Conservation (phyloP, 2,888 invertebrate genomes). For the Cordilura impudica region DNA sequence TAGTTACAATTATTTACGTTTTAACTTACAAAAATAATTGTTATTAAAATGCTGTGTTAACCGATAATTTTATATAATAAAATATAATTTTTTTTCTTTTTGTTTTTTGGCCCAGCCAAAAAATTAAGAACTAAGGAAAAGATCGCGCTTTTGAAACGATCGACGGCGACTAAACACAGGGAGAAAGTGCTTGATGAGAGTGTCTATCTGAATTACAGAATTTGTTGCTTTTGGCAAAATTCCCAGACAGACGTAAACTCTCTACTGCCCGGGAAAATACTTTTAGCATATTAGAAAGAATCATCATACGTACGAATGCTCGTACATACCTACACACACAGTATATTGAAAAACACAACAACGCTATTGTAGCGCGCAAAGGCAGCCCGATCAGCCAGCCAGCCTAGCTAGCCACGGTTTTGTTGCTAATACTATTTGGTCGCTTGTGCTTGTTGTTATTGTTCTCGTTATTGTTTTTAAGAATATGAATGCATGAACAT, state of each 20-base stretch:
- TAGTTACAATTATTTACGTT: slow-evolving; percentile 51
- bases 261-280: slow-evolving; percentile 78
- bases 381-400: slow-evolving; percentile 44
- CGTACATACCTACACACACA: slow-evolving; percentile 1
- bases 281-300: slow-evolving; percentile 71
- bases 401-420: slow-evolving; percentile 56
- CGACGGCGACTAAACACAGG: slow-evolving; percentile 78
- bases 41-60: slow-evolving; percentile 62
- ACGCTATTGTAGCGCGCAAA: slow-evolving; percentile 32
- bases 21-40: slow-evolving; percentile 64
- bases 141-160: slow-evolving; percentile 79
- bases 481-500: slow-evolving; percentile 54
- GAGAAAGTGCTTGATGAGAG: slow-evolving; percentile 77
- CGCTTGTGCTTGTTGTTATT: slow-evolving; percentile 14
- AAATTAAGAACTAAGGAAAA: slow-evolving; percentile 75
- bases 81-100: slow-evolving; percentile 64
- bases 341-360: slow-evolving; percentile 36
- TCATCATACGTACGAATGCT: slow-evolving; percentile 37
- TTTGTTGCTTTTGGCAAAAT: slow-evolving; percentile 77
- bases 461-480: slow-evolving; percentile 30
- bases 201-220: slow-evolving; percentile 77
- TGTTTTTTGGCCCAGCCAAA: slow-evolving; percentile 71
- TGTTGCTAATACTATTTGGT: slow-evolving; percentile 26
- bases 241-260: slow-evolving; percentile 78
- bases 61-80: slow-evolving; percentile 68